Conservation (phyloP, 2,888 invertebrate genomes). For the Acanthosepion esculentum region DNA sequence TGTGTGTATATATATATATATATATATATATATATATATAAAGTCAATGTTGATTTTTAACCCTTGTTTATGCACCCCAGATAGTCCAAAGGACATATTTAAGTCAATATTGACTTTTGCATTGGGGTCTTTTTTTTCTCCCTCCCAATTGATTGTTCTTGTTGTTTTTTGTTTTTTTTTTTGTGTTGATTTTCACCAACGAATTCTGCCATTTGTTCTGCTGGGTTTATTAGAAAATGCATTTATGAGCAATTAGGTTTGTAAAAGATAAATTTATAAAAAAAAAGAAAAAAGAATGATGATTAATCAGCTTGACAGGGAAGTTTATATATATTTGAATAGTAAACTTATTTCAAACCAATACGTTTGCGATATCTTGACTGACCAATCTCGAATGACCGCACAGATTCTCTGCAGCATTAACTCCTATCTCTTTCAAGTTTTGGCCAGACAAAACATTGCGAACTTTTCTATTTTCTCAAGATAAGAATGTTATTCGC, state of each 20-base stretch:
- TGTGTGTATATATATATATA: neutral
- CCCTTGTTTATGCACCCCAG: neutral
- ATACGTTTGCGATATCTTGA: neutral
- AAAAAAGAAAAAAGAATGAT: neutral
- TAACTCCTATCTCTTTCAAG: neutral
- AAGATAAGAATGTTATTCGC: neutral
- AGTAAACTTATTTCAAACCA: neutral
- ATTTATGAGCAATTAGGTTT: neutral
- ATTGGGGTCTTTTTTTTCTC: neutral
- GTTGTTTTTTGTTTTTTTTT: neutral
- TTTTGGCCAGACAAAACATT: neutral
- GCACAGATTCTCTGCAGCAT: neutral
- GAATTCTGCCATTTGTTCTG: neutral
- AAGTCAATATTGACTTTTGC: neutral
- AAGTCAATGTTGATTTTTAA: no score
- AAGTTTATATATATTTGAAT: neutral
- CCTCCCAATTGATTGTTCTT: neutral
- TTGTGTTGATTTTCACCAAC: constrained; percentile 8
- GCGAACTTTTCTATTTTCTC: neutral
- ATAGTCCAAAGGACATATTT: neutral
- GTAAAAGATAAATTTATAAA: neutral
- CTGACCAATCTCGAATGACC: neutral
- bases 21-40: no score
- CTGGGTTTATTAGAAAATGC: constrained; percentile 12
- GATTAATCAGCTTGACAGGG: neutral